Percentiles rank a stretch among this genome's conserved stretches.
Evolutionary conservation across 2,888 invertebrate species (phyloP).

Genomic region (Iphiclides podalirius): DNA sequence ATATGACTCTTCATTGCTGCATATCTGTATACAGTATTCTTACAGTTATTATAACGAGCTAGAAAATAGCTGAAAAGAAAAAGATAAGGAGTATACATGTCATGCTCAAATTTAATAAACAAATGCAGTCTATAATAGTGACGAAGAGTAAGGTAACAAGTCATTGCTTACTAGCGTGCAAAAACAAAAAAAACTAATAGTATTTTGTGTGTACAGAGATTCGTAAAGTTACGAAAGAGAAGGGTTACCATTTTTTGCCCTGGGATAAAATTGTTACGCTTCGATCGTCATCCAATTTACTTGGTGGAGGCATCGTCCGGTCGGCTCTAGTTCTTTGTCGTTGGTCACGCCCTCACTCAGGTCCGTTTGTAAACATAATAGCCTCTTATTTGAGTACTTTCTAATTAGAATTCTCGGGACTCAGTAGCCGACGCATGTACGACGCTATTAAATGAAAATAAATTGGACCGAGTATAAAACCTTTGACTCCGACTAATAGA

Average conservation of each 20-base stretch:
- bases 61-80: too few species aligned
- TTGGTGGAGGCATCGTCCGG: conserved; percentile 50
- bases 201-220: conserved; percentile 56
- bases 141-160: neutral
- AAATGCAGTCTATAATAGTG: too few species aligned
- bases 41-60: too few species aligned
- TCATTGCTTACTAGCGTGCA: conserved; percentile 3
- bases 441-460: conserved; percentile 51
- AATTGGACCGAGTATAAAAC: conserved; percentile 46
- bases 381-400: conserved; percentile 61
- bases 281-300: conserved; percentile 71
- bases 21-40: too few species aligned
- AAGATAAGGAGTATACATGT: too few species aligned
- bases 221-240: conserved; percentile 59
- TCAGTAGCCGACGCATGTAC: conserved; percentile 35
- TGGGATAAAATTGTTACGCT: conserved; percentile 65
- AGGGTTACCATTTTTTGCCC: conserved; percentile 55
- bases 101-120: too few species aligned
- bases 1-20: neutral
- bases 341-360: conserved; percentile 54
- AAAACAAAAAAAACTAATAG: conserved; percentile 34
- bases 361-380: conserved; percentile 56
- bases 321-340: conserved; percentile 64
- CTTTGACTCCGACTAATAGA: conserved; percentile 35
- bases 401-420: conserved; percentile 62